Base-by-base conservation (phyloP, 2,113 vertebrate genomes). In the Cynoglossus semilaevis region DNA sequence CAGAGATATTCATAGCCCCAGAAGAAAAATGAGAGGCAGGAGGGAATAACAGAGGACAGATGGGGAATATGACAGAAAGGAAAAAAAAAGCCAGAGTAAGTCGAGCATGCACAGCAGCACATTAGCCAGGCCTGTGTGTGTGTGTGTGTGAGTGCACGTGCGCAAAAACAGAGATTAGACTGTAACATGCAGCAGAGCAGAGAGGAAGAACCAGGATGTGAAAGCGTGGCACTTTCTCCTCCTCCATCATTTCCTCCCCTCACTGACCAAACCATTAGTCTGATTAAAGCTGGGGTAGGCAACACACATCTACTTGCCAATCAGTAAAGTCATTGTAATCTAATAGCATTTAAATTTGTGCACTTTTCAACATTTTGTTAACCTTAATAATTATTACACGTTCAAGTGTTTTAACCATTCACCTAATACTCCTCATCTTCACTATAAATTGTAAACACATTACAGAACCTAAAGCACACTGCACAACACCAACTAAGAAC, bases 141-240 rank as follows among this genome's bases (percentile, higher is more conserved):
- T 41, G 9, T 50, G 19, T 41, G 7, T 14, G 19, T 7, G 46
- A 35, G 50, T 35, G 50, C 4, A 36, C 11, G 18, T 41, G 41
- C 40, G 29, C 13, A 18, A 6, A 51, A 46, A 37, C 19, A 40
- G 38, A 70, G 54, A 77, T 67, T 77, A 74, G 22, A 58, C 71
- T 38, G 74, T 64, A 66, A 75, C 69, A 40, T 65, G 75, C 60
- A 50, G 71, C 46, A 50, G 53, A 74, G 67, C 53, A 7, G n/a
- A 46, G 62, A 65, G 69, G 55, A 67, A 67, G 60, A 48, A 61
- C 43, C 78, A 83, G 80, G 69, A 85, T 67, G 64, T 76, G 53
- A 76, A 80, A 79, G 51, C 41, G 2, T 37, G 40, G 63, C 70
- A 63, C 67, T 80, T 76, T 77, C 63, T 74, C 64, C 48, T 73